Base-by-base conservation (phyloP, 2,113 vertebrate species). In the Siniperca knerii region DNA sequence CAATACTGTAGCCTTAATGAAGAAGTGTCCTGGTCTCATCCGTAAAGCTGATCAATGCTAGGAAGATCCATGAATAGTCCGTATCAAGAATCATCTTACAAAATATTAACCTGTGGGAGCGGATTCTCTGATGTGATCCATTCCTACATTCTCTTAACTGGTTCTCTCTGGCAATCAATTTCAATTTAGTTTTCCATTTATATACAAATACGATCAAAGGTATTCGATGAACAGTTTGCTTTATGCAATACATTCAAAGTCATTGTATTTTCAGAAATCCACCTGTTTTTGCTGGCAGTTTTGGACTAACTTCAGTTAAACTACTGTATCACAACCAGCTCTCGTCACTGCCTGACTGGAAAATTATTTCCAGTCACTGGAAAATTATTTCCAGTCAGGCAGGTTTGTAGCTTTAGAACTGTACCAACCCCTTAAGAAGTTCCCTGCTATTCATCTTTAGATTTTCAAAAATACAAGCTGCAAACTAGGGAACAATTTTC, bases 1-100 rank as follows among this genome's bases (percentile, higher is more conserved):
- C 42, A 65, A 79, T 46, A 74, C 55, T 48, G 2, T 69, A 4
- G 44, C 54, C 15, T 42, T 40, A 87, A 78, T 57, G 69, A 74
- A 46, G 16, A 57, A 54, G 13, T 23, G n/a, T 75, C 61, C 15
- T 21, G 57, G 48, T 64, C 42, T 20, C 37, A 18, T 65, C 29
- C 0, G 6, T 58, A 50, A 40, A 65, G 61, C 16, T 37, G 60
- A 77, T 76, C 50, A 13, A 60, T 60, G 35, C 10, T 1, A 13
- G 44, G 35, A 44, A 25, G 20, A 67, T 21, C 52, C 11, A 55
- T 54, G 29, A 72, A 67, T 61, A 52, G 74, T 60, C 16, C 2
- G 1, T n/a, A n/a, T 42, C 52, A 25, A 72, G 18, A 21, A 67
- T 62, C 16, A 60, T 42, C 1, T 77, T 35, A 71, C 16, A n/a